phyloP scores from a whole-genome alignment of 92 coral and sea anemone genomes.

The Phenganax marumi region DNA sequence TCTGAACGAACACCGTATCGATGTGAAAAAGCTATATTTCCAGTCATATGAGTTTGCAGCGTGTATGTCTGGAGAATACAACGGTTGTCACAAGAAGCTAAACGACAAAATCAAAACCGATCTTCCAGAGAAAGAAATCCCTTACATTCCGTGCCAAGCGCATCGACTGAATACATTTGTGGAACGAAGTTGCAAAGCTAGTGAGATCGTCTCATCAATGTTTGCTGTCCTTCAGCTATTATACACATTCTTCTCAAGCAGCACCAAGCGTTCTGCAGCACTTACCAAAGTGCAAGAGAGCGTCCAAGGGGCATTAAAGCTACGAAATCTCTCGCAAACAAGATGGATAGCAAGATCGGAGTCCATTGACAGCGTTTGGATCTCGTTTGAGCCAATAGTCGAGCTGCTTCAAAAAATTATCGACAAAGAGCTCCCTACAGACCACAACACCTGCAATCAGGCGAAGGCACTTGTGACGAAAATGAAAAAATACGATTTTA shows the following conservation, averaged over 20 bases:
- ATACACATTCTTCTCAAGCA: constrained; percentile 14
- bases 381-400: constrained; percentile 20
- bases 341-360: constrained; percentile 26
- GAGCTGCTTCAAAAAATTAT: constrained; percentile 21
- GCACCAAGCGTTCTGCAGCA: constrained; percentile 30
- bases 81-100: constrained; percentile 26
- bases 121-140: constrained; percentile 17
- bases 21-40: constrained; percentile 12
- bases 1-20: constrained; percentile 10
- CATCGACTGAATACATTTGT: constrained; percentile 37
- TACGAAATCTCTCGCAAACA: constrained; percentile 24
- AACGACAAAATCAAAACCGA: constrained; percentile 19
- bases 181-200: not conserved
- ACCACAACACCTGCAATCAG: constrained; percentile 18
- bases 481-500: constrained; percentile 21
- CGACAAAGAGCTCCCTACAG: constrained; percentile 17
- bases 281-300: constrained; percentile 10
- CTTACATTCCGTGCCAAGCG: constrained; percentile 35
- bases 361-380: constrained; percentile 26
- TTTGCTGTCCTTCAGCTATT: constrained; percentile 7
- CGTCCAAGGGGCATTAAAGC: constrained; percentile 20
- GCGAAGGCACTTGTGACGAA: constrained; percentile 32
- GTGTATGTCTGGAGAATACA: constrained; percentile 27
- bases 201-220: not conserved
- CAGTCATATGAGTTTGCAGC: constrained; percentile 26